Percentiles rank a stretch among this genome's conserved stretches.
phyloP scores from a whole-genome alignment of 2,113 vertebrate genomes.

The Oncorhynchus kisutch region DNA sequence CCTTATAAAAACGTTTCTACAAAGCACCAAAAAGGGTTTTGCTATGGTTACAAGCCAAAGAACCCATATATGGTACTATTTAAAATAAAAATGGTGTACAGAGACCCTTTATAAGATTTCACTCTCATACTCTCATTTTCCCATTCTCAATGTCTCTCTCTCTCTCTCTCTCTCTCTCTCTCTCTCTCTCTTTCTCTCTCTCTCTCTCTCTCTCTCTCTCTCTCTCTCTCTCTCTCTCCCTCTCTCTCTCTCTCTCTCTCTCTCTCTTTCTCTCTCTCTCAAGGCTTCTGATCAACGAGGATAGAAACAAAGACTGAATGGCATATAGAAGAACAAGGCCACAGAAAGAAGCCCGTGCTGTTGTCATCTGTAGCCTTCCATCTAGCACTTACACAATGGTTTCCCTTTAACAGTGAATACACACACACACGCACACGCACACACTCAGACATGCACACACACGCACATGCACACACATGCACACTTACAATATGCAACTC shows the following conservation, averaged over 20 bases:
- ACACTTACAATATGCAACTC: no score
- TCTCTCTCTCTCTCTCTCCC: background rate
- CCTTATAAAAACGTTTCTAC: no score
- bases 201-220: background rate
- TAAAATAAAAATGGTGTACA: no score
- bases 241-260: background rate
- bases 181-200: background rate
- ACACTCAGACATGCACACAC: background rate
- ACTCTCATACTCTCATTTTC: background rate
- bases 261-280: background rate
- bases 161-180: background rate
- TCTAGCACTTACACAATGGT: no score
- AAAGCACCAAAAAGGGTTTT: no score
- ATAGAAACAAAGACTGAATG: slow-evolving; percentile 21
- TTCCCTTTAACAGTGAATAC: no score
- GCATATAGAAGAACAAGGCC: slow-evolving; percentile 7
- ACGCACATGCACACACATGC: no score
- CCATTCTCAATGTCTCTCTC: background rate
- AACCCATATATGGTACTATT: no score
- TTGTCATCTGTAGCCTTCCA: background rate
- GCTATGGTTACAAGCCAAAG: no score
- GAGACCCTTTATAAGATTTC: no score
- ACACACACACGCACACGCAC: no score
- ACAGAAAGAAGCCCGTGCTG: slow-evolving; percentile 1
- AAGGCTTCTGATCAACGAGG: background rate